Evolutionary conservation across 2,113 vertebrate genomes (phyloP), one percentile per base, ranked within the genome.

Genomic region (Microtus montanus): DNA sequence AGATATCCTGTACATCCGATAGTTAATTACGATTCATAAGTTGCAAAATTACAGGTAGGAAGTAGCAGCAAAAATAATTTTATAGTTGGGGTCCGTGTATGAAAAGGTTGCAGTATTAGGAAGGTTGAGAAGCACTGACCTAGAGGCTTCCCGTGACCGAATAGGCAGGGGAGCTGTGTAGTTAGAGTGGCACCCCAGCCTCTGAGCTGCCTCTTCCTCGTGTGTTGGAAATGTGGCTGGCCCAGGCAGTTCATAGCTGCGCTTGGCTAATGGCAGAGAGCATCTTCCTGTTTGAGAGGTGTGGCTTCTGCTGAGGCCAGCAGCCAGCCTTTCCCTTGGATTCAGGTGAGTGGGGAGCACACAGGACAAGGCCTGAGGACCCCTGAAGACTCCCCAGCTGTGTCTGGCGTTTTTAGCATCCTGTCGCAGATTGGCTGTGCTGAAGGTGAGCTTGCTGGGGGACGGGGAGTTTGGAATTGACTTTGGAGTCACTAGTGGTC

Each of bases 401-500:
- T 19, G 47, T 20, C 2, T 20, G n/a, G 35, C 79, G 9, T 44
- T 71, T 86, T 75, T 58, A 84, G 84, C 74, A 2, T 68, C 71
- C 4, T 7, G 0, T 91, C 94, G 63, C 87, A 79, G 96, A 83
- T 86, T 92, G 70, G 74, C 49, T 74, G 0, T 7, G 87, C 91
- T 86, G 30, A 33, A 49, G 80, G 90, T 89, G 20, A 7, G 28
- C 66, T 58, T 58, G 58, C 5, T 58, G 19, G 19, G 58, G 58
- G 19, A 58, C 19, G 6, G 19, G 58, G 19, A 58, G 58, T 58
- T 74, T 63, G 22, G 86, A 92, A 52, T 68, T 54, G 92, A 63
- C 77, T 54, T 74, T 85, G 92, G 77, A 26, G 68, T 75, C 66
- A 4, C 0, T 2, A 0, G 1, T 33, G 80, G 70, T 47, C 79